A percentile compares a stretch with the other conserved stretches of the same genome.
These are phyloP conservation scores for Calonectris borealis DNA, from an alignment of 2,113 vertebrate genomes.

Conservation along the genomic window DNA sequence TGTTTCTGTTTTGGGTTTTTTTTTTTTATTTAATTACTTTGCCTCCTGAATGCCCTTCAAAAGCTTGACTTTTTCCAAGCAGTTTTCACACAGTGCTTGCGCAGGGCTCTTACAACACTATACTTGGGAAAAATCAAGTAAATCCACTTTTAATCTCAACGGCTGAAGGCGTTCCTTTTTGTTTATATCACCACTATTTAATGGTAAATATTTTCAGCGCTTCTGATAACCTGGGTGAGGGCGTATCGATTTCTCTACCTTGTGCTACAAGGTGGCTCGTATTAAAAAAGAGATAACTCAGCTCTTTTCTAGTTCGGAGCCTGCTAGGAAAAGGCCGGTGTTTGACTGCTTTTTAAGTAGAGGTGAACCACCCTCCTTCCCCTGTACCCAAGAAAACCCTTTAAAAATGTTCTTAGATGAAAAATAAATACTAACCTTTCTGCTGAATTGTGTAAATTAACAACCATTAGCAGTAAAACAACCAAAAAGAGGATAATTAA, in stretches of 20 bases:
- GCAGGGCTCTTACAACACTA: not conserved
- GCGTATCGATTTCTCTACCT: not conserved
- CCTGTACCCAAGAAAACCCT: not conserved
- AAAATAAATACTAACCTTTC: not conserved
- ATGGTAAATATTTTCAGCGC: not conserved
- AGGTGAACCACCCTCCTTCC: not conserved
- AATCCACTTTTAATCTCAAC: not conserved
- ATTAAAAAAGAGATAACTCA: conserved; percentile 7
- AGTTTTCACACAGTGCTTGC: not conserved
- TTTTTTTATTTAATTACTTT: not conserved
- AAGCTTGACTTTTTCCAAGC: not conserved
- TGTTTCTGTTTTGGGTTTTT: not conserved
- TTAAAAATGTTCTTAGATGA: not conserved
- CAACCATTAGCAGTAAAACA: not conserved
- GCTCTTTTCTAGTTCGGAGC: not conserved
- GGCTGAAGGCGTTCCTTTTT: not conserved
- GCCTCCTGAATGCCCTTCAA: not conserved
- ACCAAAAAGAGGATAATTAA: not conserved
- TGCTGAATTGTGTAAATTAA: not conserved
- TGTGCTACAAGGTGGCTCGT: not conserved
- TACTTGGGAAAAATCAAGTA: not conserved
- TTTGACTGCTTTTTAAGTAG: not conserved
- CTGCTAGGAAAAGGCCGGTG: not conserved
- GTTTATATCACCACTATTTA: not conserved
- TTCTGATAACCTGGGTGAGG: conserved; percentile 9